phyloP scores from a whole-genome alignment of 1,140 invertebrate genomes.

The Episyrphus balteatus region DNA sequence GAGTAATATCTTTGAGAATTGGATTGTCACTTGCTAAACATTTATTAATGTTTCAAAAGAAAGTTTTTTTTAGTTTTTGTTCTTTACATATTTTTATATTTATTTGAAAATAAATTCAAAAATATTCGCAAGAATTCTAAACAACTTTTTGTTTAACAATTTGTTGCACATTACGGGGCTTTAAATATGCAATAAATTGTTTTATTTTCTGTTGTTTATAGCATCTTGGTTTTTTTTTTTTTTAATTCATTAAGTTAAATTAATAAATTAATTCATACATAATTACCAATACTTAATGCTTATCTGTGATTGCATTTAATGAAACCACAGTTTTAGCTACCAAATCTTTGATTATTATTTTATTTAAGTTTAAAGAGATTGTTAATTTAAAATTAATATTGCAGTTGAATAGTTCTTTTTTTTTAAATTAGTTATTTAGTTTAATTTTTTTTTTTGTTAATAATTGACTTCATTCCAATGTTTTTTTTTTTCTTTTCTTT shows the following conservation, averaged over 20 bases:
- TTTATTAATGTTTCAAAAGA: conserved; percentile 6
- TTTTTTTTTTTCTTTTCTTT: conserved; percentile 2
- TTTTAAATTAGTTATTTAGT: neutral
- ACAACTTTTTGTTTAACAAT: conserved; percentile 11
- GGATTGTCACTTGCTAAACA: conserved; percentile 29
- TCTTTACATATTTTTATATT: conserved; percentile 18
- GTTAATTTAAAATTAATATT: conserved; percentile 7
- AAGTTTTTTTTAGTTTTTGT: conserved; percentile 6
- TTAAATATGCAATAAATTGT: conserved; percentile 10
- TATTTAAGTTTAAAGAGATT: neutral
- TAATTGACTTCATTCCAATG: conserved; percentile 5
- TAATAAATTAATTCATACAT: conserved; percentile 3
- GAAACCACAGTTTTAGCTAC: conserved; percentile 9
- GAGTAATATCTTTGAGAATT: conserved; percentile 4
- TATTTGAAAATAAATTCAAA: conserved; percentile 1
- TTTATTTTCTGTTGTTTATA: conserved; percentile 4
- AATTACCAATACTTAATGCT: neutral
- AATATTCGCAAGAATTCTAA: conserved; percentile 2
- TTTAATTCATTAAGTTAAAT: conserved; percentile 10
- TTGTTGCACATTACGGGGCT: conserved; percentile 5
- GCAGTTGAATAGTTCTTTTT: conserved; percentile 1
- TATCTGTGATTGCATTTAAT: conserved; percentile 18
- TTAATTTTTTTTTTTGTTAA: conserved; percentile 6
- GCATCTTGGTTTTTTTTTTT: conserved; percentile 2
- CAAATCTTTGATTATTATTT: conserved; percentile 4